Evolutionary conservation across 37 sponge, comb jelly and placozoan genomes (phyloP).

Genomic region (Dysidea cf. avara): DNA sequence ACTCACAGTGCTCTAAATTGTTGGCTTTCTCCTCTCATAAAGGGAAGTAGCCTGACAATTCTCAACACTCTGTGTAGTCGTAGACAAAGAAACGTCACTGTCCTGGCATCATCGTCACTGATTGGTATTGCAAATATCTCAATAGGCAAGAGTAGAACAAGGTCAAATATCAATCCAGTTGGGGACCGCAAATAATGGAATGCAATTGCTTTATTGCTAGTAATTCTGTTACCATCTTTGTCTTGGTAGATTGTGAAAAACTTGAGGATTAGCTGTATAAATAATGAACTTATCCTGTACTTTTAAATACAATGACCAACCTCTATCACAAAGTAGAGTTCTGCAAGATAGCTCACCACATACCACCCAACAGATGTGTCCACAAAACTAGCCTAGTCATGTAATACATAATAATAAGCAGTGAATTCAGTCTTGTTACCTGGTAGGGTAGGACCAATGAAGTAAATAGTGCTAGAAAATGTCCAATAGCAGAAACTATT

Average conservation of each 20-base stretch:
- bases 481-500: too few relatives aligned
- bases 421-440: too few relatives aligned
- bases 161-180: constrained; percentile 54
- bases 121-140: constrained; percentile 61
- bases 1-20: too few relatives aligned
- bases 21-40: too few relatives aligned
- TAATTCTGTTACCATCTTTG: constrained; percentile 14
- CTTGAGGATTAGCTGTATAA: constrained; percentile 66
- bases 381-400: constrained; percentile 63
- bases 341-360: constrained; percentile 57
- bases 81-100: constrained; percentile 41
- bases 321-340: too few relatives aligned
- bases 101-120: constrained; percentile 17
- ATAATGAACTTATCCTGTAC: too few relatives aligned
- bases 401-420: too few relatives aligned
- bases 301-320: too few relatives aligned
- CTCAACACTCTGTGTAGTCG: constrained; percentile 48
- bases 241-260: constrained; percentile 68
- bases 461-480: too few relatives aligned
- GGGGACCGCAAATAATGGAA: constrained; percentile 62
- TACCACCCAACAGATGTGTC: constrained; percentile 20
- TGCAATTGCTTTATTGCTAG: constrained; percentile 43
- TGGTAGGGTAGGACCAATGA: too few relatives aligned
- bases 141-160: constrained; percentile 44
- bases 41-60: constrained; percentile 36